Evolutionary conservation across 2,113 vertebrate species (phyloP), one percentile per base, ranked within the genome.

Genomic region (Misgurnus mizolepis): DNA sequence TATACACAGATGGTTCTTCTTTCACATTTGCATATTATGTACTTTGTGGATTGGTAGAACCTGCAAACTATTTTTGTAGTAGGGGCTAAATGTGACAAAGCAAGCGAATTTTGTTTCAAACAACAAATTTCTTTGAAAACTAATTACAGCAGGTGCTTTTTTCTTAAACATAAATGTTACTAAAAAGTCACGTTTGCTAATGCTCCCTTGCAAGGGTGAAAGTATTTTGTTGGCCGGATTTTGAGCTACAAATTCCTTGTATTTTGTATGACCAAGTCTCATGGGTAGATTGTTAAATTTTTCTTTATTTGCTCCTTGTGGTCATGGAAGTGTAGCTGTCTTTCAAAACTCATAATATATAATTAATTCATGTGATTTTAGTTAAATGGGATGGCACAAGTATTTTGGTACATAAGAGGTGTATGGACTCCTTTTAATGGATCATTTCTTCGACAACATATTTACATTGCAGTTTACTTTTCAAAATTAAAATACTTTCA

Each of bases 231-330:
- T 71, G 55, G 17, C 55, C 1, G 22, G 18, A 39, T 14, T 70
- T 70, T 70, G 43, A 53, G 11, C 5, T 53, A 15, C 50, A 53
- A 14, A 15, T 11, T 14, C 50, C 12, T 53, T 18, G 6, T n/a
- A 60, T 73, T 61, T 61, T 43, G 55, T 60, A 27, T 60, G 72
- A 49, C 58, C 22, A 58, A 39, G 71, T 74, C 12, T 53, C 12
- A 12, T 53, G 12, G 15, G 5, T 75, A 49, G 14, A 62, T 50
- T 64, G 41, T 34, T 58, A 39, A 18, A 34, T 60, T 3, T 73
- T 14, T 70, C 8, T 58, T 74, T 75, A 15, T 49, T 64, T 75
- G 4, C 53, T 58, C 39, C 56, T 58, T 58, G 39, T 58, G 70
- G 39, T 43, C 58, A 40, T 43, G 70, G 70, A 39, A 73, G 34